A percentile compares a stretch with the other conserved stretches of the same genome.
These are phyloP conservation scores for Eucera pruinosa DNA, from an alignment of 2,888 invertebrate genomes.

Conservation along the genomic window DNA sequence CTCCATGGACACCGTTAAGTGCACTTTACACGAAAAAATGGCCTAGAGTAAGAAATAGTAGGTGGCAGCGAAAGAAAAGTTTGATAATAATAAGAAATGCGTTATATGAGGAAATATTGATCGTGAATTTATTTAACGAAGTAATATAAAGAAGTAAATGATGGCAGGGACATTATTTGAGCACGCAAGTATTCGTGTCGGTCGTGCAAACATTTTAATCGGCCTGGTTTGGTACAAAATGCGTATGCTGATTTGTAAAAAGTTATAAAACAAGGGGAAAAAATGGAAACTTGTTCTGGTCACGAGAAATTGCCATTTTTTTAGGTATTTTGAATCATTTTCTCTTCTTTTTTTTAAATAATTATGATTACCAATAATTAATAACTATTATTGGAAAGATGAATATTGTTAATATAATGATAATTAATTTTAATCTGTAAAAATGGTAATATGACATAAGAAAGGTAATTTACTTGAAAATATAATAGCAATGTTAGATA, in stretches of 20 bases:
- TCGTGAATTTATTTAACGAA: conserved; percentile 82
- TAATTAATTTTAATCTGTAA: conserved; percentile 81
- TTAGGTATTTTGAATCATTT: conserved; percentile 78
- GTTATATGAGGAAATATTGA: conserved; percentile 80
- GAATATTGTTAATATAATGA: conserved; percentile 82
- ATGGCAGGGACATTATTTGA: conserved; percentile 82
- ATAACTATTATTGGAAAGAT: conserved; percentile 76
- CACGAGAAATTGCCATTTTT: conserved; percentile 84
- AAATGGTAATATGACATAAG: conserved; percentile 75
- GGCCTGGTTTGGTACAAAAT: conserved; percentile 84
- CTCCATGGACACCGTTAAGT: conserved; percentile 83
- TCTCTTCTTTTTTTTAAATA: conserved; percentile 69
- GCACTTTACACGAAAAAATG: conserved; percentile 83
- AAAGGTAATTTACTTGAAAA: conserved; percentile 79
- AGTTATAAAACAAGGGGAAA: conserved; percentile 75
- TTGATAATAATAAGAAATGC: conserved; percentile 77
- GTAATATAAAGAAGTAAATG: conserved; percentile 81
- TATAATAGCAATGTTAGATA: conserved; percentile 83
- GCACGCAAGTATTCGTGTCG: conserved; percentile 72
- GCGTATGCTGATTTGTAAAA: conserved; percentile 83
- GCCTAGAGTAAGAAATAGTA: conserved; percentile 82
- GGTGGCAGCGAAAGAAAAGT: conserved; percentile 73
- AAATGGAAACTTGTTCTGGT: conserved; percentile 83
- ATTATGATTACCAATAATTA: conserved; percentile 75
- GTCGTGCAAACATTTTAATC: conserved; percentile 80